Base-by-base conservation (phyloP, 1,140 invertebrate genomes). In the Musca vetustissima region DNA sequence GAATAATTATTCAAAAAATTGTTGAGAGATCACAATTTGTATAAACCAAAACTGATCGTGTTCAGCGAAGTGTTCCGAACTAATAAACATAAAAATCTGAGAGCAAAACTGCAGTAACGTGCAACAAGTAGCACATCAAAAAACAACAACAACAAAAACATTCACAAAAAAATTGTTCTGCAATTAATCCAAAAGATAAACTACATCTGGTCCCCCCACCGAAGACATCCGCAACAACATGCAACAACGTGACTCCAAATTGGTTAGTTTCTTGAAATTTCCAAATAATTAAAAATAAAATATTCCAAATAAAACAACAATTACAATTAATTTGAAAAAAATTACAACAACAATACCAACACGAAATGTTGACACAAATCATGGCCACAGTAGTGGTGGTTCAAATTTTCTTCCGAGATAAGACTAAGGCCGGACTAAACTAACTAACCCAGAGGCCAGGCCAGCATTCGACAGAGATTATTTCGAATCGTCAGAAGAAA, bases 331-430 rank as follows among this genome's bases (percentile, higher is more conserved):
- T 32, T 32, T 32, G 36, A 43, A 43, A 3, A 28, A 28, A 43
- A 43, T 43, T 43, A 43, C 36, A 43, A 43, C 36, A 43, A 43
- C 36, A 8, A 61, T n/a, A 59, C 25, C 17, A 32, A 15, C 32
- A 3, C 17, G n/a, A n/a, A 59, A 61, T 43, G 57, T 61, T 19
- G 15, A 43, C 8, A 61, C 57, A 61, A 61, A 61, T 61, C 57
- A 61, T 43, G 57, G 28, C 22, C 57, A 24, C 6, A 11, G 32
- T n/a, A n/a, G n/a, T n/a, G n/a, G n/a, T n/a, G n/a, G n/a, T 61
- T 61, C 57, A 19, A 19, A 19, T 36, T 59, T 52, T 6, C 17
- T 52, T 36, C 19, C 28, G 32, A 4, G 57, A 61, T 61, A 61
- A 61, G 57, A 61, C 36, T 43, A 43, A 43, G 36, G 13, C 25